These are phyloP conservation scores for Tachina grossa DNA, from an alignment of 2,888 invertebrate genomes.

Conservation along the genomic window DNA sequence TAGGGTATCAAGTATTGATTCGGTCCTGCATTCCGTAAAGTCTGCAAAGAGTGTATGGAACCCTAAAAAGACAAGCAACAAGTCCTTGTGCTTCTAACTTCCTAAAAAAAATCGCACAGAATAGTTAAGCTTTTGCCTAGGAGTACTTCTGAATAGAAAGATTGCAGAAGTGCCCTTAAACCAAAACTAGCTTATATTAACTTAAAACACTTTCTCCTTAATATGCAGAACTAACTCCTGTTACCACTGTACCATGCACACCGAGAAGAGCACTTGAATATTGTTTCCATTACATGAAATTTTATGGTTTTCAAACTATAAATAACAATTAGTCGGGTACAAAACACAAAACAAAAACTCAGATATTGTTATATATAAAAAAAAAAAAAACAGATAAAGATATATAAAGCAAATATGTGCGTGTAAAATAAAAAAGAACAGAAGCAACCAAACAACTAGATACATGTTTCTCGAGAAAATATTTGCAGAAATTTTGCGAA, in stretches of 20 bases:
- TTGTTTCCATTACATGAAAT: slow-evolving; percentile 59
- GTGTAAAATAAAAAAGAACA: slow-evolving; percentile 33
- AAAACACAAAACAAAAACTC: slow-evolving; percentile 42
- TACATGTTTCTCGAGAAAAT: slow-evolving; percentile 23
- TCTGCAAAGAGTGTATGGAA: no score
- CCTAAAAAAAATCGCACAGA: no score
- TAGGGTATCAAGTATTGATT: no score
- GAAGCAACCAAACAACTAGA: background rate
- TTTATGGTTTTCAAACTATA: slow-evolving; percentile 63
- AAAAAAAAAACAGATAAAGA: slow-evolving; percentile 36
- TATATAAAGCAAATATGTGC: slow-evolving; percentile 23
- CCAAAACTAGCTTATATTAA: no score
- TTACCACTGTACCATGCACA: slow-evolving; percentile 24
- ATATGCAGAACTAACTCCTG: background rate
- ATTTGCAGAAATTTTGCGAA: slow-evolving; percentile 50
- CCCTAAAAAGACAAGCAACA: no score
- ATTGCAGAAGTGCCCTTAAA: no score
- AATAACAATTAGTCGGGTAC: slow-evolving; percentile 61
- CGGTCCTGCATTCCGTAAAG: no score
- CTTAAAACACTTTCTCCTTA: background rate
- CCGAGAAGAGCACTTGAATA: slow-evolving; percentile 5
- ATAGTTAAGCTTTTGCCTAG: no score
- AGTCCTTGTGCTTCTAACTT: no score
- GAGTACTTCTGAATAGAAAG: no score
- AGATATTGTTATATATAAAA: slow-evolving; percentile 33